phyloP scores from a whole-genome alignment of 1,140 invertebrate species.

The Drosophila ananassae region DNA sequence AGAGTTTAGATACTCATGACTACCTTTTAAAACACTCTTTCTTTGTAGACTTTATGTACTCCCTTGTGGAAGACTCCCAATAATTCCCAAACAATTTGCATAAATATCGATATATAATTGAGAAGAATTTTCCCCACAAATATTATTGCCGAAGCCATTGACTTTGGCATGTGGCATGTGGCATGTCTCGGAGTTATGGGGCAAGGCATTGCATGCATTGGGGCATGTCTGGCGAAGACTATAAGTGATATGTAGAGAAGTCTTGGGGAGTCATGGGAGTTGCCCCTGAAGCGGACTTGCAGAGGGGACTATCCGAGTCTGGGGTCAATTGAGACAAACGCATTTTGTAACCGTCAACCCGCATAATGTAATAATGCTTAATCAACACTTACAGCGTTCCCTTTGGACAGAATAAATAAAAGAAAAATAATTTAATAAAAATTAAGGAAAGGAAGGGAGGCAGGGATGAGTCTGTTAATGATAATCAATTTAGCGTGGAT shows the following conservation, averaged over 20 bases:
- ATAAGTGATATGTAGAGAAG: not conserved
- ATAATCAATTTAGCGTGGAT: constrained; percentile 75
- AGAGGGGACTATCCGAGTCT: not conserved
- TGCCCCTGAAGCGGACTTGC: not conserved
- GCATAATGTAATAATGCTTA: constrained; percentile 77
- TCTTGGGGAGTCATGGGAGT: too few species aligned
- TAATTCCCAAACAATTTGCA: constrained; percentile 21
- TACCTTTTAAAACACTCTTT: too few species aligned
- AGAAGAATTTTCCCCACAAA: constrained; percentile 4
- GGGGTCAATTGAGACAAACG: constrained; percentile 72
- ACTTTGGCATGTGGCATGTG: not conserved
- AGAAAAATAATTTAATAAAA: constrained; percentile 4
- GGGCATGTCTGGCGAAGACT: not conserved
- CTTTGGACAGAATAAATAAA: not conserved
- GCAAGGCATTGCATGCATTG: not conserved
- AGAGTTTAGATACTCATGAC: too few species aligned
- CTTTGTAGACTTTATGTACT: too few species aligned
- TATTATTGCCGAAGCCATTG: not conserved
- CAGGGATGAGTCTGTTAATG: constrained; percentile 55
- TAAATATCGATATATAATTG: constrained; percentile 50
- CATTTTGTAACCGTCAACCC: constrained; percentile 67
- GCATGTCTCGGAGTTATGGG: not conserved
- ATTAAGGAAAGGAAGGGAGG: constrained; percentile 13
- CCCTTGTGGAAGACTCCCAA: not conserved
- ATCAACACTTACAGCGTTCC: constrained; percentile 64